phyloP scores from a whole-genome alignment of 2,888 invertebrate species.

The Craniophora ligustri region DNA sequence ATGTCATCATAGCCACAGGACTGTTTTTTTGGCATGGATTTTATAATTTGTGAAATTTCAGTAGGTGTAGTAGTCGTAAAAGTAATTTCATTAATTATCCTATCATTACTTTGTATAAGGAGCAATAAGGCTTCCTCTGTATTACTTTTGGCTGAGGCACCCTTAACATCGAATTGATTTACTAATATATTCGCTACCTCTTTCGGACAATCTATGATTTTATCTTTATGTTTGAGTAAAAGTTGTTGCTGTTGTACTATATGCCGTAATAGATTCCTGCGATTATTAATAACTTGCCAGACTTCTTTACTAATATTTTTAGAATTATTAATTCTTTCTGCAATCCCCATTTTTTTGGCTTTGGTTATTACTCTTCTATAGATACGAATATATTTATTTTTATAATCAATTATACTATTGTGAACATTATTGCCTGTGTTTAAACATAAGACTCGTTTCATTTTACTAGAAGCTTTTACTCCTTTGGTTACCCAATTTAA shows the following conservation, averaged over 20 bases:
- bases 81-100: conserved; percentile 1
- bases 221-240: background rate
- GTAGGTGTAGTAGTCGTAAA: too few relatives aligned
- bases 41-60: too few relatives aligned
- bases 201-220: background rate
- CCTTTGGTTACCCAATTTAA: conserved; percentile 6
- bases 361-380: conserved; percentile 2
- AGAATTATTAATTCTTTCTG: background rate
- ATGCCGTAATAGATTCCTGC: background rate
- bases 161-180: conserved; percentile 1
- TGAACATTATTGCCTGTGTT: background rate
- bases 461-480: conserved; percentile 4
- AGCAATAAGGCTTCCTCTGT: too few relatives aligned
- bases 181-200: background rate
- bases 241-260: too few relatives aligned
- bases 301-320: conserved; percentile 1
- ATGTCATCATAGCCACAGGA: conserved; percentile 7
- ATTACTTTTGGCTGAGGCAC: too few relatives aligned
- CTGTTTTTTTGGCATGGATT: background rate
- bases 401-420: background rate
- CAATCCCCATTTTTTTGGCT: conserved; percentile 3
- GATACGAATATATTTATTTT: conserved; percentile 1
- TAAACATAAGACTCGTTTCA: conserved; percentile 3
- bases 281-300: conserved; percentile 5
- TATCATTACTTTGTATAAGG: too few relatives aligned